Conservation (phyloP, 2,888 invertebrate genomes). For the Lepidonotus clava region DNA sequence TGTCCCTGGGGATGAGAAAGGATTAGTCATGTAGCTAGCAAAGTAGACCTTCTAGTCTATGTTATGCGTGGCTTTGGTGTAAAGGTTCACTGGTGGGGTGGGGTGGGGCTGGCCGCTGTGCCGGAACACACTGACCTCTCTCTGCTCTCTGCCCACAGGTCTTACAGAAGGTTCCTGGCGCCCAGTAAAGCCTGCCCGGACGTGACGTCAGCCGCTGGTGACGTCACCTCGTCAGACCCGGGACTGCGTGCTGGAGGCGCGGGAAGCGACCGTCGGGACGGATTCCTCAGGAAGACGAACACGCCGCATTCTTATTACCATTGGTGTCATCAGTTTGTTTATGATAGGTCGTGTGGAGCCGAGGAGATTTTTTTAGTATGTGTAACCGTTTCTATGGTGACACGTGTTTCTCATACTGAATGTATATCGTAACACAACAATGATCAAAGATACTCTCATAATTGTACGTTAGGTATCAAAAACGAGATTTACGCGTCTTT, state of each 20-base stretch:
- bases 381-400: not conserved
- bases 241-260: not conserved
- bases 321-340: not conserved
- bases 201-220: not conserved
- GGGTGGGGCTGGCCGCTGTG: no score
- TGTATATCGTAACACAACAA: not conserved
- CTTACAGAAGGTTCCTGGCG: conserved; percentile 55
- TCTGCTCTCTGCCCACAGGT: no score
- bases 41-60: no score
- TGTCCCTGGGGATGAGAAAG: no score
- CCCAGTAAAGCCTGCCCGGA: conserved; percentile 26
- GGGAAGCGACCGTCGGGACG: no score
- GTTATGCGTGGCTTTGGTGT: no score
- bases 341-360: not conserved
- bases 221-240: not conserved
- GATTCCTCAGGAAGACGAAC: no score
- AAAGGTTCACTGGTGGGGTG: no score
- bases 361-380: conserved; percentile 16
- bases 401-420: not conserved
- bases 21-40: no score
- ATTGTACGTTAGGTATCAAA: not conserved
- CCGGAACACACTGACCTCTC: no score
- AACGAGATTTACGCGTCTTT: conserved; percentile 1
- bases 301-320: no score
- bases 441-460: not conserved